Base-by-base conservation (phyloP, 1,140 invertebrate genomes). In the Paralvinella palmiformis region DNA sequence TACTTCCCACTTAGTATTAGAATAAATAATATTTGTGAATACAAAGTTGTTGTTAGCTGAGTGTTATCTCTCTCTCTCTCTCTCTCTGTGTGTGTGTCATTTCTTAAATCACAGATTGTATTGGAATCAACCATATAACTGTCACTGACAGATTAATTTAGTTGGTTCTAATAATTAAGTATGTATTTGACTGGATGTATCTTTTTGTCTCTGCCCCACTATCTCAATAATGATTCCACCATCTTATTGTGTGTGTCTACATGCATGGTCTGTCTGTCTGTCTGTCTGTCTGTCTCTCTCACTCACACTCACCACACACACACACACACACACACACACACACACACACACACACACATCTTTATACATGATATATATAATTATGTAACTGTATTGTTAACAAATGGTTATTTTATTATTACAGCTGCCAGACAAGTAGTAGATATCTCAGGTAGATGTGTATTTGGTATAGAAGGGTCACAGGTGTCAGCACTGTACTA, bases 401-500 rank as follows among this genome's bases (percentile, higher is more conserved):
- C n/a, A 48, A 48, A 48, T n/a, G 45, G 45, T 22, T n/a, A 4
- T n/a, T 56, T 32, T 66, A 15, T 60, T 13, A 33, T 48, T 58
- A 31, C 66, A 78, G 78, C 59, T 66, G 74, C 72, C 4, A 73
- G 65, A 57, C 75, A 77, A 44, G 27, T 71, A 1, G 53, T 76
- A 41, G 58, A 70, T 27, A 66, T 74, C 35, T 71, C 72, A 17
- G 56, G 59, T 4, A 65, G 77, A 44, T 71, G 64, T 20, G 71
- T 81, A 29, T 71, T 76, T 63, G 79, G 78, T 24, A 64, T 68
- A n/a, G 79, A 82, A 50, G 32, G 70, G 6, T 71, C 68, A 13
- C 75, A 82, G 67, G 71, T 82, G 7, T 81, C 80, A 7, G 56
- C 78, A 10, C 68, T 83, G 32, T 83, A 75, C 67, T 79, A 71